phyloP scores from a whole-genome alignment of 2,113 vertebrate genomes.

The Tachysurus vachellii region DNA sequence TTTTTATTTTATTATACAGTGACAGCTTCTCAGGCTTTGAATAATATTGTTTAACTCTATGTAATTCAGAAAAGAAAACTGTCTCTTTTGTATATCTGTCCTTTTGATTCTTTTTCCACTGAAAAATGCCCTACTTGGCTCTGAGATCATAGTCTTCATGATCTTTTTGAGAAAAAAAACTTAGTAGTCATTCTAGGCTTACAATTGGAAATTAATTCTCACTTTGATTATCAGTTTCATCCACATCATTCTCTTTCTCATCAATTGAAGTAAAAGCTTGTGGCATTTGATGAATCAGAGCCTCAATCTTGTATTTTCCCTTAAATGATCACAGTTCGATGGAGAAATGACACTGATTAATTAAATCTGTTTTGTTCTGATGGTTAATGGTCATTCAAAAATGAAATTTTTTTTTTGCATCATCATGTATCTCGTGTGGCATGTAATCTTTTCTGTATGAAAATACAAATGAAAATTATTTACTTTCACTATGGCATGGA shows the following conservation, averaged over 20 bases:
- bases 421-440: background rate
- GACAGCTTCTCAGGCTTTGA: too few species aligned
- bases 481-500: background rate
- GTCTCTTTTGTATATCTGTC: background rate
- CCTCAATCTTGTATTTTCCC: background rate
- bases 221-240: background rate
- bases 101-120: background rate
- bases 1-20: too few species aligned
- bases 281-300: slow-evolving; percentile 7
- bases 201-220: background rate
- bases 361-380: background rate
- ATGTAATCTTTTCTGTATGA: background rate
- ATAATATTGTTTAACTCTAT: background rate
- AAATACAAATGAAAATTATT: background rate
- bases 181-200: background rate
- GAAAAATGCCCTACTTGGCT: background rate
- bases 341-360: slow-evolving; percentile 1
- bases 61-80: background rate
- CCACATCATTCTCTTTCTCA: background rate
- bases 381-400: too few species aligned
- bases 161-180: background rate
- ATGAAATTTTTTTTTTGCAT: too few species aligned
- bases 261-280: background rate
- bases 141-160: background rate
- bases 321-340: background rate